Evolutionary conservation across 2,888 invertebrate species (phyloP), one percentile per base, ranked within the genome.

Genomic region (Catocala sponsa): DNA sequence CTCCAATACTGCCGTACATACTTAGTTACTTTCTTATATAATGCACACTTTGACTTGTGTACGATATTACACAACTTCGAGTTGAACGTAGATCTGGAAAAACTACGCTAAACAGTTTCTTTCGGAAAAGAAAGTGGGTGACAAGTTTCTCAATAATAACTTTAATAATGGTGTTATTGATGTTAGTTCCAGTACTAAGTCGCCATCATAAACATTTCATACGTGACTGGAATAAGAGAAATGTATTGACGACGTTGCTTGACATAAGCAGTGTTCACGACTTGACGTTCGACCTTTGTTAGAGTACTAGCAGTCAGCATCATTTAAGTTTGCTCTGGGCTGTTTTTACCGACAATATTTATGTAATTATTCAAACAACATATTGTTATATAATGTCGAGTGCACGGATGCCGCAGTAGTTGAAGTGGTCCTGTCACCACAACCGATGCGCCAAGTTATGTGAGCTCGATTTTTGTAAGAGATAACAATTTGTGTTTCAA

Each of bases 241-340:
- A 76, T 73, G 66, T 64, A 62, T 68, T 61, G 68, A 59, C 32
- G 56, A 63, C 46, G 62, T 53, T 68, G 60, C 63, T 70, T 73
- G 65, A 67, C 63, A 65, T 63, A 50, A 50, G 64, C 67, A 72
- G 64, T 69, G 65, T 76, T 70, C 78, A 76, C 76, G 79, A 76
- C 60, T 71, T 68, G 72, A 72, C 63, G 67, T 66, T 48, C 61
- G 75, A 79, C 77, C 80, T 77, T 66, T 79, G 63, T 57, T 65
- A 57, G n/a, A 58, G 46, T 32, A 56, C 47, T 65, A 66, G 69
- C 62, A 57, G 59, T 9, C 38, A 63, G 42, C 57, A 67, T 67
- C 57, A 51, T 66, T 71, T 68, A 63, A 64, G 10, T 48, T 50
- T 63, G 76, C 78, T 62, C 43, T 71, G 43, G 74, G 73, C 67